Percentiles rank a stretch among this genome's conserved stretches.
Conservation (phyloP, 2,113 vertebrate genomes). For the Pycnonotus jocosus region DNA sequence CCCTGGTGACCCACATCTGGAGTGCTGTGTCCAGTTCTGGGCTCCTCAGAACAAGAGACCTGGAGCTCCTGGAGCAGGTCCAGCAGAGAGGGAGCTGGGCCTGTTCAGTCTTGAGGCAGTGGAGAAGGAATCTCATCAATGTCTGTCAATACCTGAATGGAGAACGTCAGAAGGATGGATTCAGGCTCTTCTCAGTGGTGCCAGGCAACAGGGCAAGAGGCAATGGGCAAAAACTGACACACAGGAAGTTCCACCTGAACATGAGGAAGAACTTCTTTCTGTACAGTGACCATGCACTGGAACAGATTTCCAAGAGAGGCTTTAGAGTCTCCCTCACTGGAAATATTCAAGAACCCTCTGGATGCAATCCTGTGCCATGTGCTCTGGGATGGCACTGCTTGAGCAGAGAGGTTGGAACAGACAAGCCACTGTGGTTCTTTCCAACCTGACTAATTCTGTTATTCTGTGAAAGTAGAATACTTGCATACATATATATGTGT, state of each 20-base stretch:
- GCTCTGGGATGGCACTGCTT: not conserved
- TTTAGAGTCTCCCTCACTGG: not conserved
- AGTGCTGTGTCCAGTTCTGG: not conserved
- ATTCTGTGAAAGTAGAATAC: not conserved
- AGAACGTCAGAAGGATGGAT: not conserved
- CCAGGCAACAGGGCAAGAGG: not conserved
- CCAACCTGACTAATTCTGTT: not conserved
- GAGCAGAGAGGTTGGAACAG: not conserved
- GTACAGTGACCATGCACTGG: not conserved
- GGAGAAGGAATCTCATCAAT: not conserved
- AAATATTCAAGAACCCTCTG: not conserved
- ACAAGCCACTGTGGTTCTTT: not conserved
- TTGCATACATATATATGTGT: not conserved
- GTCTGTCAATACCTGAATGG: not conserved
- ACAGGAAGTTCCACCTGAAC: not conserved
- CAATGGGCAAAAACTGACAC: not conserved
- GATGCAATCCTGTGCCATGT: not conserved
- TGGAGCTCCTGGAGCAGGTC: not conserved
- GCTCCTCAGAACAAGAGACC: not conserved
- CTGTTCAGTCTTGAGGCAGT: not conserved
- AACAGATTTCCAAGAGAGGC: not conserved
- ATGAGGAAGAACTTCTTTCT: not conserved
- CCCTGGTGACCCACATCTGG: rapidly evolving
- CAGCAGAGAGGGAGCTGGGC: not conserved
- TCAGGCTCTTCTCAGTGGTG: not conserved